Evolutionary conservation across 2,113 vertebrate genomes (phyloP).

Genomic region (Poeciliopsis occidentalis): DNA sequence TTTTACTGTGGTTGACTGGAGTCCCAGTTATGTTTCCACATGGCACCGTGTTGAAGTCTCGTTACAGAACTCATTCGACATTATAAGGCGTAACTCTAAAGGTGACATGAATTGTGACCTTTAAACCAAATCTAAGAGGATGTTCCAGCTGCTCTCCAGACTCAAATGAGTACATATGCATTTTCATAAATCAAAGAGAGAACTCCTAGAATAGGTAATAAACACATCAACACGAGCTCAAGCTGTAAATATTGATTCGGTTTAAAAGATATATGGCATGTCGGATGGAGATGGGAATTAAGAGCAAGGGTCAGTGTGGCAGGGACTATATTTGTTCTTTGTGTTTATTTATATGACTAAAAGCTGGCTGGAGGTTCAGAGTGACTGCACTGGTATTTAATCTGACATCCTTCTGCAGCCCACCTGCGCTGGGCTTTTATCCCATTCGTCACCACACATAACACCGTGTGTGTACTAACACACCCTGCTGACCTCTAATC

Average conservation of each 20-base stretch:
- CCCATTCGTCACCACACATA: neutral
- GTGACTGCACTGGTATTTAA: conserved; percentile 22
- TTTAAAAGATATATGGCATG: conserved; percentile 2
- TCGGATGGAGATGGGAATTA: conserved; percentile 1
- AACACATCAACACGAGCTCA: conserved; percentile 10
- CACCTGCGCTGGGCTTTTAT: conserved; percentile 1
- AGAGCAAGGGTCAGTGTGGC: neutral
- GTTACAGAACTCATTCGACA: neutral
- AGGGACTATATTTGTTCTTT: neutral
- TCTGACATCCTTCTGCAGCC: neutral
- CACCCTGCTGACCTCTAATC: conserved; percentile 24
- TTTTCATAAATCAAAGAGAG: conserved; percentile 2
- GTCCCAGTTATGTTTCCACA: neutral
- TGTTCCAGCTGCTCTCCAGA: neutral
- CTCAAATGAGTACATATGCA: neutral
- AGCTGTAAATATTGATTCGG: neutral
- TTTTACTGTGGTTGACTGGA: neutral
- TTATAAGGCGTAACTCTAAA: neutral
- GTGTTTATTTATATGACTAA: conserved; percentile 13
- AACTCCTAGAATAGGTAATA: neutral
- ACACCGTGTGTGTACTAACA: neutral
- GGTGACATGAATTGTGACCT: neutral
- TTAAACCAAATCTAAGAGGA: neutral
- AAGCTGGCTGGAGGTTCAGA: conserved; percentile 17
- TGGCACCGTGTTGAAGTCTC: neutral